Evolutionary conservation across 2,797 vertebrate species (phyloP), one percentile per base, ranked within the genome.

Genomic region (Ctenochaetus hawaiiensis): DNA sequence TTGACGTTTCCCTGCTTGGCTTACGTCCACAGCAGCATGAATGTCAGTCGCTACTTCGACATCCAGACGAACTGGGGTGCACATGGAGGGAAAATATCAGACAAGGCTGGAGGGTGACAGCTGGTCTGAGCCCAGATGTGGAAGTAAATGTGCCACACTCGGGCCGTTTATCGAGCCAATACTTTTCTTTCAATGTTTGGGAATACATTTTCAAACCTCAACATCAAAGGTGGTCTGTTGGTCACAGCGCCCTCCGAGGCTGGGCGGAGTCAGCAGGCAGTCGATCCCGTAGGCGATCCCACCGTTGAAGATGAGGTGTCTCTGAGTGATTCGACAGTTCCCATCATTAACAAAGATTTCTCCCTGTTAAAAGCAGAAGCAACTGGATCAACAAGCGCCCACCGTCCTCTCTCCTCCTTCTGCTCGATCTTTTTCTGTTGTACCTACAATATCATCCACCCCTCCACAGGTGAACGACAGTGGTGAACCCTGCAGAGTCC

Each of bases 201-300:
- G 7, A 20, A 34, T 30, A 10, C 20, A 59, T 45, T 12, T 12
- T 91, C 87, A 93, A 9, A 99, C 98, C 86, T 57, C 76, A 37
- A 96, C 37, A 2, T 95, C 89, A 10, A 95, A 8, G 0, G 83
- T 81, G 1, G 89, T 69, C 49, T 96, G 94, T 12, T 67, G 84
- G 62, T 98, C 97, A 5, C 98, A 99, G 87, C 94, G 97, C 7
- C 96, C 97, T 0, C 97, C 97, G 0, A 98, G 86, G 62, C 94
- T 96, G 75, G 97, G 96, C 47, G 98, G 96, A 0, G 81, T 91
- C 86, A 99, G 92, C 70, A 99, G 89, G 84, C 98, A 99, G 93
- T 97, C 72, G 13, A 99, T 97, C 20, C 97, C 98, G 0, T 98
- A 98, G 53, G 96, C 96, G 0, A 97, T 72, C 0, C 98, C 98